Conservation (phyloP, 2,888 invertebrate genomes). For the Deilephila porcellus region DNA sequence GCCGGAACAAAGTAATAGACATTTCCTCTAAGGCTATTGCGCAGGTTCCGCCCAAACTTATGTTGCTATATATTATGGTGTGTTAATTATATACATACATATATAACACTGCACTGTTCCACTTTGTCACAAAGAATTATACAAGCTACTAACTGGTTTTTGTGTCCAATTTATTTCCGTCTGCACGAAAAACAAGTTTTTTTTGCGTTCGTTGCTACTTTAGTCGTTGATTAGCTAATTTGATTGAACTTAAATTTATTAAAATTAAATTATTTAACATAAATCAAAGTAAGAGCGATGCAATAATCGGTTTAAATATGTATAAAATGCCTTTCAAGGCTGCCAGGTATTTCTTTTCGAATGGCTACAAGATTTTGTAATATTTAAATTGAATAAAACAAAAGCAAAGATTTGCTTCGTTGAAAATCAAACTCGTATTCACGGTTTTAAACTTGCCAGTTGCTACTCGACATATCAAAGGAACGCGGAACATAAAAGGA, state of each 20-base stretch:
- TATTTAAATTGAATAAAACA: too few relatives aligned
- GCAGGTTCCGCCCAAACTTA: background rate
- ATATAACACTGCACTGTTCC: background rate
- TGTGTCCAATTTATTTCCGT: slow-evolving; percentile 16
- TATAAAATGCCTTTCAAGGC: too few relatives aligned
- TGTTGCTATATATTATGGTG: background rate
- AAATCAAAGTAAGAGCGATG: background rate
- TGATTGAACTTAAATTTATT: background rate
- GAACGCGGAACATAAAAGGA: slow-evolving; percentile 7
- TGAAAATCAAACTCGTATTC: background rate
- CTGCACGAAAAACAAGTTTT: background rate
- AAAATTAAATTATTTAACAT: background rate
- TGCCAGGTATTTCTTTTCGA: too few relatives aligned
- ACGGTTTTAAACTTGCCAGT: background rate
- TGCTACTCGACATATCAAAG: background rate
- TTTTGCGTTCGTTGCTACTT: background rate
- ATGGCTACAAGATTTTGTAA: too few relatives aligned
- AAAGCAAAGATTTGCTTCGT: background rate
- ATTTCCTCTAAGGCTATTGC: background rate
- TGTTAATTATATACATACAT: background rate
- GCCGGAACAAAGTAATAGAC: background rate
- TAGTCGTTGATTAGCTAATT: background rate
- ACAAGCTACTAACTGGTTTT: slow-evolving; percentile 13
- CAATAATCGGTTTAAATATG: too few relatives aligned
- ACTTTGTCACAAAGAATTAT: background rate